Base-by-base conservation (phyloP, 1,140 invertebrate genomes). In the Goniozus legneri region DNA sequence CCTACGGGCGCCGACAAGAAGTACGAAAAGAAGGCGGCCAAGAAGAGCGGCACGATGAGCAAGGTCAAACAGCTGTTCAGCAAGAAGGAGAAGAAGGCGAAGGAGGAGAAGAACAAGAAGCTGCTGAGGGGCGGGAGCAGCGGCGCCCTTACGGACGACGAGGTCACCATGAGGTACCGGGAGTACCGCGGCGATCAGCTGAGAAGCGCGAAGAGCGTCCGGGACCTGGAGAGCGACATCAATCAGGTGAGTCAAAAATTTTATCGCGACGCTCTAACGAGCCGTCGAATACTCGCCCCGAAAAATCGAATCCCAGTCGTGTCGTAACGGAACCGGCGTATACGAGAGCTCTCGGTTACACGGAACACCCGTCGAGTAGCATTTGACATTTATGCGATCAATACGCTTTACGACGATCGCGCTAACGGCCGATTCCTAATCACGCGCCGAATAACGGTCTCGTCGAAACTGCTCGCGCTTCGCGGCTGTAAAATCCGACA, bases 161-260 rank as follows among this genome's bases (percentile, higher is more conserved):
- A 74, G 50, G 67, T 72, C 21, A 72, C 64, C 27, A 73, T 64
- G 56, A 66, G 73, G 35, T 75, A 75, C 45, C 49, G 62, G 3
- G 71, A 74, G 49, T 75, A 76, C 43, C 69, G 71, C 8, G 71
- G 72, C 10, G 68, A 73, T 47, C 69, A 72, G 36, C 58, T 75
- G 18, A 60, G 69, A 30, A 71, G 65, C 38, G 64, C 69, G 21
- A 74, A 64, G 47, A 74, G 69, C 47, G 64, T 67, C 18, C 52
- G 67, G 27, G 68, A 74, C 51, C 58, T 74, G 35, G 71, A 65
- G 37, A 71, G 65, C 57, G 68, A 74, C 52, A 65, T 74, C 54
- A 67, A 71, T 54, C 64, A 70, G 73, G 73, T 74, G 45, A 60
- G 68, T n/a, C n/a, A n/a, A n/a, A n/a, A n/a, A n/a, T n/a, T n/a